Percentiles rank a stretch among this genome's conserved stretches.
Conservation (phyloP, 2,113 vertebrate species). For the Podarcis raffonei region DNA sequence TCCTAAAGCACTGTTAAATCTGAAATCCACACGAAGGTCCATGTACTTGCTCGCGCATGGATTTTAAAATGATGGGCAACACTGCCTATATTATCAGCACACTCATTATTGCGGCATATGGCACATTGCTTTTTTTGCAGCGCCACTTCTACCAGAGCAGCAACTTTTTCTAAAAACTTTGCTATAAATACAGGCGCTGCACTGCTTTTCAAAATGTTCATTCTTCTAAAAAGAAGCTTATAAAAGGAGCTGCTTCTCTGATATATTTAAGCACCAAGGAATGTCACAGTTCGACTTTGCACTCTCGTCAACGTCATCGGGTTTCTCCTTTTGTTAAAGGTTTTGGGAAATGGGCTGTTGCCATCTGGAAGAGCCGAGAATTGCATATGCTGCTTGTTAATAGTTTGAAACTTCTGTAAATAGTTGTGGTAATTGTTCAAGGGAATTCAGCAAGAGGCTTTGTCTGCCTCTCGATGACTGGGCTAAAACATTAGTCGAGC, state of each 20-base stretch:
- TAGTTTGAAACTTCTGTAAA: not conserved
- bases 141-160: constrained; percentile 11
- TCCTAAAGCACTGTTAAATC: no score
- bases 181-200: constrained; percentile 53
- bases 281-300: not conserved
- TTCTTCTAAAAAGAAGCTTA: constrained; percentile 21
- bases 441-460: not conserved
- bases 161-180: constrained; percentile 44
- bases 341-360: not conserved
- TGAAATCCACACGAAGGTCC: not conserved
- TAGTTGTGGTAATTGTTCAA: constrained; percentile 1
- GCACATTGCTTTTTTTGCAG: constrained; percentile 31
- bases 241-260: not conserved
- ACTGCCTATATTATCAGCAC: not conserved
- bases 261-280: not conserved
- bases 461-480: not conserved
- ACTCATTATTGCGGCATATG: constrained; percentile 36
- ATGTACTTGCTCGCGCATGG: not conserved
- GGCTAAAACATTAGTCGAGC: no score
- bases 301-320: not conserved
- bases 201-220: not conserved
- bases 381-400: not conserved
- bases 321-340: constrained; percentile 14
- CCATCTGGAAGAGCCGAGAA: not conserved
- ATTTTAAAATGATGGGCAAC: not conserved